Base-by-base conservation (phyloP, 2,797 vertebrate genomes). In the Rhynchotus rufescens region DNA sequence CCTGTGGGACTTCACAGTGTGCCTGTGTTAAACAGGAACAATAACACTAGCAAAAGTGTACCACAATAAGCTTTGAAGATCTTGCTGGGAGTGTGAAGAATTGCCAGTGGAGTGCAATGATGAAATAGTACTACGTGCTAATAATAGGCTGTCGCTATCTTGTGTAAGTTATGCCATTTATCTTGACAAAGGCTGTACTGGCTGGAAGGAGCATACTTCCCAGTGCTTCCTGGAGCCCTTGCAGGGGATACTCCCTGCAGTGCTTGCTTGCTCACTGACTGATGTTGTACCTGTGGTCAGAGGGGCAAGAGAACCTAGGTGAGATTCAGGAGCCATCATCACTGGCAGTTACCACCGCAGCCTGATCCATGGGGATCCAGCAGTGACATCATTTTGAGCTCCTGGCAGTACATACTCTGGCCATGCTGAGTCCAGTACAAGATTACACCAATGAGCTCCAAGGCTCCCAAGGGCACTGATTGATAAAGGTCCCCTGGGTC, bases 261-360 rank as follows among this genome's bases (percentile, higher is more conserved):
- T 57, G 21, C 2, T 47, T 57, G 21, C 2, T 47, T 76, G 7
- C 36, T 47, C 61, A 23, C 32, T 77, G n/a, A 34, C 60, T 42
- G 12, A 9, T 9, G 51, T 25, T 12, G 6, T 34, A n/a, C 1
- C 1, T 0, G 1, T 36, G 7, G 22, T n/a, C 74, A 64, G 30
- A 64, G 49, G 42, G 23, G 28, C 9, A 47, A 36, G 47, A 44
- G 36, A 80, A 25, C 15, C 61, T 23, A 23, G 14, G 20, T 61
- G 9, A 16, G 34, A 9, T 61, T 80, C 52, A 52, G 69, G 40
- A 84, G 59, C 12, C 25, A 11, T 42, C 30, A 40, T 14, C 21
- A 30, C 47, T 12, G 40, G 1, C 0, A 47, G 13, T 36, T 72
- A 30, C 9, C 60, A 49, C 54, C 12, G 21, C 36, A 6, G 11